Evolutionary conservation across 2,888 invertebrate genomes (phyloP), one percentile per base, ranked within the genome.

Genomic region (Cryptosula pallasiana): DNA sequence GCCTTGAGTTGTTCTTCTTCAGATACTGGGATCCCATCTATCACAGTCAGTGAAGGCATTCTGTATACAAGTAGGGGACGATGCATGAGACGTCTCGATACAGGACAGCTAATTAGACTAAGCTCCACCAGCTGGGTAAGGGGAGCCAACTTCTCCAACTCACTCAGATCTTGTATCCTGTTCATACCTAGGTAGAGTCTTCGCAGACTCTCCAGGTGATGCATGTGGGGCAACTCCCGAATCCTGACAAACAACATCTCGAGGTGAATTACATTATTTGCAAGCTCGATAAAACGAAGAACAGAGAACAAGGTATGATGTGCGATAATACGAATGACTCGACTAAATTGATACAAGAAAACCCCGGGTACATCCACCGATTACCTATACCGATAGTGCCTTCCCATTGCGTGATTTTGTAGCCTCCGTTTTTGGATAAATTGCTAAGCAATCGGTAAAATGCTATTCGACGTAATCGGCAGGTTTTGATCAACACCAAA

Each of bases 131-230:
- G 76, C 70, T 78, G 80, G 20, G 75, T 75, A 69, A 85, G 75
- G 27, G 78, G 74, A 63, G 81, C 80, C 54, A 85, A 73, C 71
- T 81, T 82, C 72, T 85, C 84, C 71, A 85, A 74, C 72, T 85
- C 85, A 36, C 75, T 73, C 23, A 83, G 76, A 70, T 84, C 84
- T 80, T 83, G 81, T 55, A 85, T 78, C 73, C 83, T 78, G 74
- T 85, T 85, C 71, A 81, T 80, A 16, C 84, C 84, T 1, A 85
- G 78, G 76, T 81, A 85, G n/a, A 85, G 78, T 55, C 83, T 76
- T 76, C 83, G 80, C 13, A 85, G 77, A 73, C 80, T 81, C 73
- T 81, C 80, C 58, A 85, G 76, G 72, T 77, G 76, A 63, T 75
- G 76, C 20, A 85, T 74, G 74, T 81, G 78, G 34, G 78, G 73